Base-by-base conservation (phyloP, 2,888 invertebrate species). In the Chrysomela aeneicollis region DNA sequence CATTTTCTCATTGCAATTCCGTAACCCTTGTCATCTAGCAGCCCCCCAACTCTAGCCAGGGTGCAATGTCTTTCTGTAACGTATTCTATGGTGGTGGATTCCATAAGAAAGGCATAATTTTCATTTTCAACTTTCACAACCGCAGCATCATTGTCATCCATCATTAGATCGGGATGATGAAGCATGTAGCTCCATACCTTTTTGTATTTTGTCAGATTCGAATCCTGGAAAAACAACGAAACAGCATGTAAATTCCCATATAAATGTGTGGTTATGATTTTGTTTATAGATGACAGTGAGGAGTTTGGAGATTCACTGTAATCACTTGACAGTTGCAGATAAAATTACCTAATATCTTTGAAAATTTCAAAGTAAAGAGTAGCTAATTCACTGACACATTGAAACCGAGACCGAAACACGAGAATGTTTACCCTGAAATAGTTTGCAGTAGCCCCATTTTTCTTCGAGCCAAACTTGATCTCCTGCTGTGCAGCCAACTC, bases 371-470 rank as follows among this genome's bases (percentile, higher is more conserved):
- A n/a, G n/a, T n/a, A n/a, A n/a, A n/a, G n/a, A n/a, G n/a, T n/a
- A n/a, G n/a, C n/a, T n/a, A n/a, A n/a, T n/a, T n/a, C n/a, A n/a
- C n/a, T n/a, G n/a, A n/a, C n/a, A n/a, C n/a, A n/a, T n/a, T n/a
- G n/a, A n/a, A n/a, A n/a, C n/a, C n/a, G n/a, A n/a, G n/a, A n/a
- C n/a, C n/a, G n/a, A n/a, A n/a, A n/a, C n/a, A n/a, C n/a, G n/a
- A n/a, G n/a, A n/a, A n/a, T n/a, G n/a, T n/a, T 77, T 84, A 95
- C 97, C 86, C 90, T 88, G 79, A 98, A 98, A 79, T 97, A 98
- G 59, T 89, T 88, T 60, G 89, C 89, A 0, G 98, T 98, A 6
- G 96, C 93, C 18, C 97, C 97, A 50, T 87, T 89, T n/a, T 80
- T 83, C 76, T 95, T 92, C 0, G 93, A 92, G 0, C 97, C 97